Conservation (phyloP, 2,888 invertebrate species). For the Nycteola revayana region DNA sequence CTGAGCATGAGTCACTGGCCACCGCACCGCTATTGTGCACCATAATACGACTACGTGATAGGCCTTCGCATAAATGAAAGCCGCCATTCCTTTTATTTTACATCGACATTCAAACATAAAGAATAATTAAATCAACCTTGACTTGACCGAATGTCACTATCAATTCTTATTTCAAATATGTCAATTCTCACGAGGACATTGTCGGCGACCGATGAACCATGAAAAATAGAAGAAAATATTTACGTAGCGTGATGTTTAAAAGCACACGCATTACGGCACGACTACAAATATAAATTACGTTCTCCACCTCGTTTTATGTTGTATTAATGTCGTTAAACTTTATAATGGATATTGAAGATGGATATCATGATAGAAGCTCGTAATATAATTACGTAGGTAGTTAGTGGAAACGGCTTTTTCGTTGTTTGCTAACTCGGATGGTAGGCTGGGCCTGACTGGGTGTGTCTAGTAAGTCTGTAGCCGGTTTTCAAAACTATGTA, state of each 20-base stretch:
- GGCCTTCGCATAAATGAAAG: constrained; percentile 39
- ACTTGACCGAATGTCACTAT: constrained; percentile 17
- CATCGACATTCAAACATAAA: constrained; percentile 13
- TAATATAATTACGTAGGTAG: constrained; percentile 44
- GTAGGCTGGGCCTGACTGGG: constrained; percentile 42
- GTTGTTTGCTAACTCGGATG: constrained; percentile 27
- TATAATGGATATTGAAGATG: constrained; percentile 29
- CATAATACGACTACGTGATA: constrained; percentile 52
- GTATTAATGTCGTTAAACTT: constrained; percentile 20
- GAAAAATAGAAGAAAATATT: constrained; percentile 14
- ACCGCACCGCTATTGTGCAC: constrained; percentile 57
- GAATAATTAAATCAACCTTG: constrained; percentile 24
- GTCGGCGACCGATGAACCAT: no score
- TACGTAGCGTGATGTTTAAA: constrained; percentile 18
- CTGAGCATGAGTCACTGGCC: constrained; percentile 57
- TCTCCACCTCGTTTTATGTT: constrained; percentile 18
- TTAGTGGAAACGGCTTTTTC: constrained; percentile 26
- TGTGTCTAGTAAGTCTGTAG: constrained; percentile 33
- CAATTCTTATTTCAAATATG: constrained; percentile 20
- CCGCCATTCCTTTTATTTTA: constrained; percentile 23
- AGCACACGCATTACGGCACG: constrained; percentile 10
- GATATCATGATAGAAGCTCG: constrained; percentile 21
- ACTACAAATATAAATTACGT: constrained; percentile 14
- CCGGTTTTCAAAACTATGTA: constrained; percentile 26
- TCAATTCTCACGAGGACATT: constrained; percentile 21